Evolutionary conservation across 2,797 vertebrate species (phyloP), one percentile per base, ranked within the genome.

Genomic region (Helarctos malayanus): DNA sequence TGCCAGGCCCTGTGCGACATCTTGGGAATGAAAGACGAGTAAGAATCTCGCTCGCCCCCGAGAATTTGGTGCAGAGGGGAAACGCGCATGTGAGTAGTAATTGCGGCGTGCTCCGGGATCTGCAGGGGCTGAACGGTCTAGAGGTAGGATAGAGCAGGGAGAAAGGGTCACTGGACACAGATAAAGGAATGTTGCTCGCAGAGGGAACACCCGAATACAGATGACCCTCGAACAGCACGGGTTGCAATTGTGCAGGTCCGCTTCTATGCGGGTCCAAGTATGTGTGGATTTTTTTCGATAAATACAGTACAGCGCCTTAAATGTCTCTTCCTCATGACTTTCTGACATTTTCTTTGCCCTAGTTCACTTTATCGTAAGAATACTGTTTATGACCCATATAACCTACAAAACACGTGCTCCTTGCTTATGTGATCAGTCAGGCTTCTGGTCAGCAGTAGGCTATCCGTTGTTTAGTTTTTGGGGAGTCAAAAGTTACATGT

Each of bases 51-150:
- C 3, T 14, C 69, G 54, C 29, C 52, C 41, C 16, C 4, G 52
- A 41, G 21, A 35, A 0, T 63, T 84, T 38, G 13, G 61, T 54
- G 45, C 71, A 73, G 29, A 35, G 54, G 59, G 78, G 18, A 57
- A 23, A 14, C 1, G 0, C 3, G 5, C 38, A 21, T 19, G 15
- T 63, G 21, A 7, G 11, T 23, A 45, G n/a, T 18, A 35, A 21
- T 25, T 4, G 1, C 11, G 29, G 23, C 0, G 5, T 8, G 8
- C 38, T 16, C 14, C 29, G 16, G 1, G 23, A 2, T 69, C 25
- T 71, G 56, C 68, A 52, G 85, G 35, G n/a, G 8, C 8, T 0
- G 2, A 32, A 9, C 41, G 0, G 1, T 35, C 29, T 25, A 49
- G 57, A 68, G 27, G 7, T 15, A 8, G 19, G 76, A 29, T 6